Evolutionary conservation across 2,888 invertebrate species (phyloP).

Genomic region (Campoplex capitator): DNA sequence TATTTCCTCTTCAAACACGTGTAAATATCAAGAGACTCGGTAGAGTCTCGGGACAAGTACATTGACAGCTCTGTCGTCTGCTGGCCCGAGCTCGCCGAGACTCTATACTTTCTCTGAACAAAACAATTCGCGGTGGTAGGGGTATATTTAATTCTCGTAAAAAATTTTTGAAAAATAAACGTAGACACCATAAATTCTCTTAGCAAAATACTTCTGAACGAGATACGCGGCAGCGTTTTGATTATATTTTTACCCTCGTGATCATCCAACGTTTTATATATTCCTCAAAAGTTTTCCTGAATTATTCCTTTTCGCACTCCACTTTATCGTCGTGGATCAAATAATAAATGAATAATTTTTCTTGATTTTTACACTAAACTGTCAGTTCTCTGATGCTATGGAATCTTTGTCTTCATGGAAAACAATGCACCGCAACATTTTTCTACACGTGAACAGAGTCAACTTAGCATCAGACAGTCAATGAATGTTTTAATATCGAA

Average conservation of each 20-base stretch:
- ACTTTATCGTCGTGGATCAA: slow-evolving; percentile 1
- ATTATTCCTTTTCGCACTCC: background rate
- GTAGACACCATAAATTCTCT: slow-evolving; percentile 10
- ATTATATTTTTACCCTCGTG: slow-evolving; percentile 25
- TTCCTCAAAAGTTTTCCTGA: slow-evolving; percentile 31
- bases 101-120: too few species aligned
- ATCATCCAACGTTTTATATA: slow-evolving; percentile 3
- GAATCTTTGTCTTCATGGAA: background rate
- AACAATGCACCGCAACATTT: slow-evolving; percentile 33
- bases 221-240: background rate
- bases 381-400: background rate
- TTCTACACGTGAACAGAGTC: background rate
- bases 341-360: background rate
- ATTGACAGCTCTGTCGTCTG: too few species aligned
- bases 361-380: slow-evolving; percentile 21
- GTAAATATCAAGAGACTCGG: background rate
- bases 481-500: background rate
- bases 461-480: background rate
- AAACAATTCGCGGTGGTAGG: too few species aligned
- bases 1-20: slow-evolving; percentile 6
- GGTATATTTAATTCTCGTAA: background rate
- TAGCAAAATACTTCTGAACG: slow-evolving; percentile 2
- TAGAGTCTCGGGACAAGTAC: too few species aligned
- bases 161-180: background rate
- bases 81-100: too few species aligned